These are phyloP conservation scores for Nothobranchius furzeri DNA, from an alignment of 2,113 vertebrate genomes.

Conservation along the genomic window DNA sequence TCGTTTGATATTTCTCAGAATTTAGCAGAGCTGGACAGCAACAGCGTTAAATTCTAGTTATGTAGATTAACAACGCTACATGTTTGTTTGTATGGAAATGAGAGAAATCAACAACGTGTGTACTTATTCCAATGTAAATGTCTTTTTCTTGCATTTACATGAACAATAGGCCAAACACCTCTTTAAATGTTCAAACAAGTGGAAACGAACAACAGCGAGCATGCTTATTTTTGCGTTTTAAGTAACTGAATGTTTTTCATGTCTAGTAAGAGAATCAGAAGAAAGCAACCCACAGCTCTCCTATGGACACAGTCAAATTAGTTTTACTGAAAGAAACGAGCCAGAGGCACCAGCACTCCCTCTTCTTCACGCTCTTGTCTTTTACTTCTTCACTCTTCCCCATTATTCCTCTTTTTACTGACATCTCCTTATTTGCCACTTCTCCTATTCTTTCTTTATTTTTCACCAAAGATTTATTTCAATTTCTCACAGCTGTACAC, in stretches of 20 bases:
- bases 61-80: no score
- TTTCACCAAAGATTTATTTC: not conserved
- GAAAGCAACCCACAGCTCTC: no score
- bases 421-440: no score
- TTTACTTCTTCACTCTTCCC: not conserved
- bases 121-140: not conserved
- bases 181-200: not conserved
- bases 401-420: not conserved
- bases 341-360: slow-evolving; percentile 29
- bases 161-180: not conserved
- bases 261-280: no score
- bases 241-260: no score
- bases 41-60: no score
- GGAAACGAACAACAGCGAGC: no score
- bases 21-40: no score
- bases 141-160: not conserved
- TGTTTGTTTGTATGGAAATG: slow-evolving; percentile 2
- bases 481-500: not conserved
- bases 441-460: no score
- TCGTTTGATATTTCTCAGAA: no score
- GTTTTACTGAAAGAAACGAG: slow-evolving; percentile 53
- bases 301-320: slow-evolving; percentile 74
- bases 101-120: no score
- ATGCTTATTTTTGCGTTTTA: no score
- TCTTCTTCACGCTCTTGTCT: not conserved